phyloP scores from a whole-genome alignment of 2,797 vertebrate genomes.

The Eupleurogrammus muticus region DNA sequence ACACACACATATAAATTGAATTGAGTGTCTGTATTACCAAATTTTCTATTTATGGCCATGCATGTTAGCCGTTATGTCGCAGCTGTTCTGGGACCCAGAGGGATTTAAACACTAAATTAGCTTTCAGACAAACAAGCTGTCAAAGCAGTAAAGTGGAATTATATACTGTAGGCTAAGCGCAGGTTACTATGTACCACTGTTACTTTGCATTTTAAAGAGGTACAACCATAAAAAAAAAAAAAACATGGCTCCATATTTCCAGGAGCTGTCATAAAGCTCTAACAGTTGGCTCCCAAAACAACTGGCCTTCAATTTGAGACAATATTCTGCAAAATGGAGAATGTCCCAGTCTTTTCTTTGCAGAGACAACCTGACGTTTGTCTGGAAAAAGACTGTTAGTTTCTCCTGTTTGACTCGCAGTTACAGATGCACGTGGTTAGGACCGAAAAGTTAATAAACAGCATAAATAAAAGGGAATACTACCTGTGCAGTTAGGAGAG shows the following conservation, averaged over 20 bases:
- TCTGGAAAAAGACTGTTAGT: conserved; percentile 14
- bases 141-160: conserved; percentile 2
- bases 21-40: background rate
- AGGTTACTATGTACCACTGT: conserved; percentile 20
- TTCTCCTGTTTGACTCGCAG: conserved; percentile 11
- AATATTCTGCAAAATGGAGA: conserved; percentile 6
- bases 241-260: too few species aligned
- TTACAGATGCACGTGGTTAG: background rate
- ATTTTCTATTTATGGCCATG: conserved; percentile 34
- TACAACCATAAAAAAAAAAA: background rate
- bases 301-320: conserved; percentile 3
- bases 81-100: conserved; percentile 22
- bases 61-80: conserved; percentile 28
- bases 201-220: conserved; percentile 18
- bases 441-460: background rate
- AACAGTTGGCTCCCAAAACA: conserved; percentile 8
- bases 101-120: background rate
- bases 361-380: conserved; percentile 28
- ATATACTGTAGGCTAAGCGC: conserved; percentile 18
- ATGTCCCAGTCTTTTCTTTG: conserved; percentile 22
- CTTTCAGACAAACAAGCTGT: conserved; percentile 13
- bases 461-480: background rate
- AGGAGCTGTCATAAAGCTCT: conserved; percentile 5
- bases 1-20: conserved; percentile 6
- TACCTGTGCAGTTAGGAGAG: conserved; percentile 27